Evolutionary conservation across 2,113 vertebrate species (phyloP), one percentile per base, ranked within the genome.

Genomic region (Egretta garzetta): DNA sequence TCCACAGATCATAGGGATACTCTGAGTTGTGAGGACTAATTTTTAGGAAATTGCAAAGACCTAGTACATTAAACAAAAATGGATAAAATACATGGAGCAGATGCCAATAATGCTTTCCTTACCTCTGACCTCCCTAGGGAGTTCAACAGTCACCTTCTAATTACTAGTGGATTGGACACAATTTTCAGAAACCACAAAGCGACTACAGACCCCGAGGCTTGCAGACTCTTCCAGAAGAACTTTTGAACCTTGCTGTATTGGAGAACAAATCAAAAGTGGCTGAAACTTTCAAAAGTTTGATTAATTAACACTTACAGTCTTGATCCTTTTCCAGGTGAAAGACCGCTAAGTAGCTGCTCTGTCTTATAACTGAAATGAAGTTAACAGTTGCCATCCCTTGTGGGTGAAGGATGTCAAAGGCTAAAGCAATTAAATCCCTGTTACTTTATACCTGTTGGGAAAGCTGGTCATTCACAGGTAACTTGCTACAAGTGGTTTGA

Each of bases 251-350:
- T 86, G 18, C 5, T 4, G 2, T 20, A 5, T 27, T 93, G 41
- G 26, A 88, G n/a, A 75, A 55, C 23, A n/a, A 82, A 50, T 37
- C 17, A 58, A 58, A 86, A 86, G 71, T 33, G 45, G 39, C 11
- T 1, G 2, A 91, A 82, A 71, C 20, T 33, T 70, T 79, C 21
- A 64, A 47, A 86, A 86, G 39, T 83, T 72, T 93, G 47, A 89
- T 80, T 91, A 85, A 94, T 92, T 86, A 73, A 72, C 49, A 22
- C n/a, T 87, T 63, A 53, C 8, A 64, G 49, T 67, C 82, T 90
- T 74, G 67, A 83, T 90, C 15, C 20, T 70, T 93, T 95, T 91
- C 60, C 71, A 88, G 60, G 60, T 86, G 67, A 91, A 93, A 87
- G 93, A 93, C 91, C n/a, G 62, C 60, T 83, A 90, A 95, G 52